Base-by-base conservation (phyloP, 2,113 vertebrate species). In the Cyprinus carpio region DNA sequence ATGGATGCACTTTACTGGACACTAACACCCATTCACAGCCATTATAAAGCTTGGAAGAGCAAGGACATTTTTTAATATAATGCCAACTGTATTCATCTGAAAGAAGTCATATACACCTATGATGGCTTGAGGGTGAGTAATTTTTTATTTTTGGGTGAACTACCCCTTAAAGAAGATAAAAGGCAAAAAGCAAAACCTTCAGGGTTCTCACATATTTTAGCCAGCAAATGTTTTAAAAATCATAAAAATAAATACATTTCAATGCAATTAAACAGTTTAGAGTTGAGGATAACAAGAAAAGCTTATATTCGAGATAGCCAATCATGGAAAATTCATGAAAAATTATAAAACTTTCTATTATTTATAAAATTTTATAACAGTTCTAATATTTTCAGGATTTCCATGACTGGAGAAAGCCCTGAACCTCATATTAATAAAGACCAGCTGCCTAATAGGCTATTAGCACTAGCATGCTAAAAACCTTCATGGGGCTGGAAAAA, bases 391-490 rank as follows among this genome's bases (percentile, higher is more conserved):
- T 46, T 20, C 62, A 65, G 25, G 62, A 2, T 75, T 51, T 75
- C 13, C 74, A 51, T 51, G 75, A 29, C 75, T 31, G 25, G 6
- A 72, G 20, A 43, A 72, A 72, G n/a, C 37, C 34, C 34, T 62
- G 20, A 43, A 72, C 16, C 69, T 4, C 37, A 10, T 1, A 13
- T 49, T n/a, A 75, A 75, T 18, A 49, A 49, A 75, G 43, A 75
- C 37, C 20, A 62, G 34, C 20, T 40, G 49, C 29, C 18, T 27
- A 84, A 58, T 16, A 37, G 27, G 16, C 51, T 54, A 31, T 58
- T 58, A 78, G 27, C 75, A 58, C 29, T 58, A 58, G 49, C 27
- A 58, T 51, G n/a, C 72, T 46, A 75, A 46, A 67, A 49, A 43
- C 54, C 54, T 37, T 79, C 29, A 81, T 31, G 43, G 80, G 6